Percentiles rank a stretch among this genome's conserved stretches.
These are phyloP conservation scores for Aplysina aerophoba DNA, from an alignment of 37 sponge, comb jelly and placozoan genomes.

Conservation along the genomic window DNA sequence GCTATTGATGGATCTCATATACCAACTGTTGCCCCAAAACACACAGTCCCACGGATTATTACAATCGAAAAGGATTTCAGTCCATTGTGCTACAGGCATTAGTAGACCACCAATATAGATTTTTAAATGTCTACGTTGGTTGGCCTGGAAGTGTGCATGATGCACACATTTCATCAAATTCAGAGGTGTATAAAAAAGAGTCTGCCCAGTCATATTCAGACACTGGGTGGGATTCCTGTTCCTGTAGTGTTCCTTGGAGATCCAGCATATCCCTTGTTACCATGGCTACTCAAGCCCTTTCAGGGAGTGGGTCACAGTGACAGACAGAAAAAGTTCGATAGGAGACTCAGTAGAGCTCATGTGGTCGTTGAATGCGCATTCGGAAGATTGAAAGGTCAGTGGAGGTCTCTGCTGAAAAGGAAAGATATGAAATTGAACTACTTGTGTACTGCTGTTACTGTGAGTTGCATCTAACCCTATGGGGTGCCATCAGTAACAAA, in stretches of 20 bases:
- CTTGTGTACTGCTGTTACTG: no score
- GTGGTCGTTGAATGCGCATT: no score
- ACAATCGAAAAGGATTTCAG: conserved; percentile 26
- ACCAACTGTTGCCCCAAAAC: conserved; percentile 25
- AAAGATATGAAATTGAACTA: no score
- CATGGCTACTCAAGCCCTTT: conserved; percentile 28
- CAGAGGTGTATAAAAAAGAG: not conserved
- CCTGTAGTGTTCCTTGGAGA: conserved; percentile 52
- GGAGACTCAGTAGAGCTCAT: conserved; percentile 1
- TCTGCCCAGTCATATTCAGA: no score
- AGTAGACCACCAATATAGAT: conserved; percentile 17
- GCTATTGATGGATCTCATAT: conserved; percentile 31
- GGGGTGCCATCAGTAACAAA: no score
- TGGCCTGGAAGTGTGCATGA: conserved; percentile 46
- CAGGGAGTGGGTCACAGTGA: not conserved
- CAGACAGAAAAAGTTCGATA: conserved; percentile 27
- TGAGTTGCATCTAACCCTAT: no score
- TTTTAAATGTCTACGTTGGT: conserved; percentile 32
- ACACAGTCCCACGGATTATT: conserved; percentile 22
- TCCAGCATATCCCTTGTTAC: conserved; percentile 48
- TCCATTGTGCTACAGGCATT: conserved; percentile 12
- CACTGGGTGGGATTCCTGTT: no score
- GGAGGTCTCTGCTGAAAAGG: no score
- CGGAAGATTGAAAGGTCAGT: no score
- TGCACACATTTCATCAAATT: conserved; percentile 14